Conservation (phyloP, 2,113 vertebrate species). For the Tursiops truncatus region DNA sequence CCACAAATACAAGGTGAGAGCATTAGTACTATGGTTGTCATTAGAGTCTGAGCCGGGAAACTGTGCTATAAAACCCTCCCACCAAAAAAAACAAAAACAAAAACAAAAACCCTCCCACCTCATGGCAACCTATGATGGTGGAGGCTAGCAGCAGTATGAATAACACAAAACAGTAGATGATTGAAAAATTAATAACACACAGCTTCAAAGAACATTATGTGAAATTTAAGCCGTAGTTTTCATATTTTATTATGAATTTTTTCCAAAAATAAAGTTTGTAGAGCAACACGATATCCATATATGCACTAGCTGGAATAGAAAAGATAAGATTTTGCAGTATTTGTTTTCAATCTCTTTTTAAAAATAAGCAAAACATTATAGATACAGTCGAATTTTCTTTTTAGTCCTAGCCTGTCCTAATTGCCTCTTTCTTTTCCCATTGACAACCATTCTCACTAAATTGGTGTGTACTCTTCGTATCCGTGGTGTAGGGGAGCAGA, state of each 20-base stretch:
- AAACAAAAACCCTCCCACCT: slow-evolving; percentile 21
- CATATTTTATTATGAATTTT: not conserved
- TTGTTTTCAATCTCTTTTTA: not conserved
- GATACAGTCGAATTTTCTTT: slow-evolving; percentile 19
- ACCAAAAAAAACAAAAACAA: not conserved
- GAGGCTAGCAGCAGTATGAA: not conserved
- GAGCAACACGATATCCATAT: not conserved
- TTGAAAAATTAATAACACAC: slow-evolving; percentile 35
- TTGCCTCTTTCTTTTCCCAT: not conserved
- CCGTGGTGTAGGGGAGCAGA: not conserved
- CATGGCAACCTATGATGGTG: not conserved
- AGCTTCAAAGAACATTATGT: not conserved
- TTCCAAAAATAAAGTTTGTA: not conserved
- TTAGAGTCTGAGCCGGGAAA: not conserved
- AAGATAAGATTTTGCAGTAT: not conserved
- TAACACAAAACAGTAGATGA: not conserved
- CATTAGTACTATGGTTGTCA: not conserved
- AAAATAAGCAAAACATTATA: slow-evolving; percentile 39
- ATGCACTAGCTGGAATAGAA: slow-evolving; percentile 18
- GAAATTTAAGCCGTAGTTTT: slow-evolving; percentile 20
- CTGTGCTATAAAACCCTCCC: slow-evolving; percentile 21
- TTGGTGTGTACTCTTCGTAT: not conserved
- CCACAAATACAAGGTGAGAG: slow-evolving; percentile 8
- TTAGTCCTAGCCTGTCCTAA: not conserved
- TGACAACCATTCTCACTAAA: not conserved